Conservation (phyloP, 35 echinoderm and acorn worm species). For the Apostichopus californicus region DNA sequence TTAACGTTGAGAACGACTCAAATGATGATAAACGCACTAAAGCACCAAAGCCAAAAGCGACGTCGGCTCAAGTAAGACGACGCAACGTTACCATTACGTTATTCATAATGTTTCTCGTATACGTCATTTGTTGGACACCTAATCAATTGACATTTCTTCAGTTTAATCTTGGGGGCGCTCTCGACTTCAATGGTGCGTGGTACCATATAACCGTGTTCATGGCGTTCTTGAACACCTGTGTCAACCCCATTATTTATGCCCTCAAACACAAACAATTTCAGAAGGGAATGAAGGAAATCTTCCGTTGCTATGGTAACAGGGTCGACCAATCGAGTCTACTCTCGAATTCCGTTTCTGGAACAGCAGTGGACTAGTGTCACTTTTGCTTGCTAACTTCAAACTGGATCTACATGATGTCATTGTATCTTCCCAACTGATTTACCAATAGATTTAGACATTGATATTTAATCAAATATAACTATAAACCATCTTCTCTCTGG, state of each 20-base stretch:
- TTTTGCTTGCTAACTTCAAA: no score
- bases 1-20: slow-evolving; percentile 14
- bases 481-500: no score
- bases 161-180: slow-evolving; percentile 76
- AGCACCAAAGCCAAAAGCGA: slow-evolving; percentile 10
- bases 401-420: no score
- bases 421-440: no score
- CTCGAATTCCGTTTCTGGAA: slow-evolving; percentile 37
- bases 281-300: slow-evolving; percentile 60
- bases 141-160: slow-evolving; percentile 89
- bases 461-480: no score
- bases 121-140: slow-evolving; percentile 82
- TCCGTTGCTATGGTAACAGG: background rate
- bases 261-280: slow-evolving; percentile 90
- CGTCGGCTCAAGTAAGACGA: slow-evolving; percentile 54
- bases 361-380: slow-evolving; percentile 48
- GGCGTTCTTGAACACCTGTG: slow-evolving; percentile 80
- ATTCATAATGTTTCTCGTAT: slow-evolving; percentile 82
- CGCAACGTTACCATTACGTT: slow-evolving; percentile 83
- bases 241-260: slow-evolving; percentile 88
- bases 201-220: slow-evolving; percentile 82
- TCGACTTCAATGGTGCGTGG: slow-evolving; percentile 79
- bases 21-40: background rate
- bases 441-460: no score
- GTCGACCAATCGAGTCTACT: background rate